Base-by-base conservation (phyloP, 2,888 invertebrate species). In the Tyria jacobaeae region DNA sequence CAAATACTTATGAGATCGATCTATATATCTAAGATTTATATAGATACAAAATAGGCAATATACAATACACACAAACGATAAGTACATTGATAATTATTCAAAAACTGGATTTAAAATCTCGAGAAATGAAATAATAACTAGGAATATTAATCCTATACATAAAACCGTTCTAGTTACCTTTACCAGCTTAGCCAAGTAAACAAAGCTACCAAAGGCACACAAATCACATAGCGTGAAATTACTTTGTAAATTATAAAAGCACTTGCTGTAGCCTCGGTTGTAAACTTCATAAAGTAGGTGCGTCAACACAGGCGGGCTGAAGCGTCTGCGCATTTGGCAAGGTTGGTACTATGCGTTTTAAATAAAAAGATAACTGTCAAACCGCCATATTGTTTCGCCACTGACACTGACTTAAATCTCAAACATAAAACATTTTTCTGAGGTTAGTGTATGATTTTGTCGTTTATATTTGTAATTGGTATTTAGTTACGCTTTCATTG, bases 281-380 rank as follows among this genome's bases (percentile, higher is more conserved):
- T 69, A 72, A 69, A 72, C 66, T 75, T 68, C 60, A 71, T 71
- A 71, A 66, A 75, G 75, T 75, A 66, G 66, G 68, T 66, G 59
- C 64, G 69, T 64, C 63, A 61, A 71, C 64, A 71, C 56, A 59
- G 70, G 75, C 75, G 73, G 76, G 54, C 70, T 60, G 63, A 59
- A 27, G 64, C 66, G 62, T 67, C 61, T 63, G 60, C 61, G 67
- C 60, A 49, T 39, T 41, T 35, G 24, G 12, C 21, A 78, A 69
- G 72, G 75, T 62, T 73, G 71, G 49, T 64, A 44, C n/a, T n/a
- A n/a, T n/a, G n/a, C n/a, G n/a, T n/a, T n/a, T n/a, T n/a, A n/a
- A n/a, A n/a, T n/a, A n/a, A n/a, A n/a, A n/a, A n/a, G n/a, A n/a
- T n/a, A n/a, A n/a, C n/a, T n/a, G n/a, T n/a, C n/a, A n/a, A n/a